phyloP scores from a whole-genome alignment of 2,888 invertebrate genomes.

The Punctoribates punctum region DNA sequence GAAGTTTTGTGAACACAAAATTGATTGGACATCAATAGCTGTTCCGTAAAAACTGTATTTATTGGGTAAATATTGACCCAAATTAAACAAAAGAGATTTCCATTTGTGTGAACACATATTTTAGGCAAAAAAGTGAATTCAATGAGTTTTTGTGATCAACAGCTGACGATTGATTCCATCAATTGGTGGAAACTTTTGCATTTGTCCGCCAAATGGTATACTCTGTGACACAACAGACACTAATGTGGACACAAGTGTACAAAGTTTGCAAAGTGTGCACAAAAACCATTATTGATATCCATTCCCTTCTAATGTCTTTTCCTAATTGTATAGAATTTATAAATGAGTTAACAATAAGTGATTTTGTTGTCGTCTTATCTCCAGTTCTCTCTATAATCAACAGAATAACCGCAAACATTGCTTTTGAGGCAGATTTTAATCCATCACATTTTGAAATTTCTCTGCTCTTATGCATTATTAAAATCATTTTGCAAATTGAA shows the following conservation, averaged over 20 bases:
- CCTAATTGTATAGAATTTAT: too few relatives aligned
- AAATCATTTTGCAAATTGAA: too few relatives aligned
- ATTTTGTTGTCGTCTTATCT: too few relatives aligned
- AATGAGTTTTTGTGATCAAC: not conserved
- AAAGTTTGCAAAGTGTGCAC: not conserved
- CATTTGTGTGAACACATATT: constrained; percentile 20
- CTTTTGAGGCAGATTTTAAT: too few relatives aligned
- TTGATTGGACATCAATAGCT: constrained; percentile 6
- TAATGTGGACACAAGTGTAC: constrained; percentile 6
- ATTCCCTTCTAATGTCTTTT: not conserved
- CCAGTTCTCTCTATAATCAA: too few relatives aligned
- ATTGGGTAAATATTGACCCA: not conserved
- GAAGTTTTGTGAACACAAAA: not conserved
- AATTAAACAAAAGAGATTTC: constrained; percentile 18
- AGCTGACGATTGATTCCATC: not conserved
- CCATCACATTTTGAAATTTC: too few relatives aligned
- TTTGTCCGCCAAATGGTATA: not conserved
- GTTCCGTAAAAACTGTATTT: not conserved
- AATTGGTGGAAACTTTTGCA: constrained; percentile 12
- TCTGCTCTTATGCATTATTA: too few relatives aligned
- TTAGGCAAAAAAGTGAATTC: not conserved
- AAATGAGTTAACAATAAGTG: too few relatives aligned
- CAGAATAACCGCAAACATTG: too few relatives aligned
- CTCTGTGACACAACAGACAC: not conserved
- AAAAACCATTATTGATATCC: constrained; percentile 8